Evolutionary conservation across 2,797 vertebrate genomes (phyloP).

Genomic region (Gambelia wislizenii): DNA sequence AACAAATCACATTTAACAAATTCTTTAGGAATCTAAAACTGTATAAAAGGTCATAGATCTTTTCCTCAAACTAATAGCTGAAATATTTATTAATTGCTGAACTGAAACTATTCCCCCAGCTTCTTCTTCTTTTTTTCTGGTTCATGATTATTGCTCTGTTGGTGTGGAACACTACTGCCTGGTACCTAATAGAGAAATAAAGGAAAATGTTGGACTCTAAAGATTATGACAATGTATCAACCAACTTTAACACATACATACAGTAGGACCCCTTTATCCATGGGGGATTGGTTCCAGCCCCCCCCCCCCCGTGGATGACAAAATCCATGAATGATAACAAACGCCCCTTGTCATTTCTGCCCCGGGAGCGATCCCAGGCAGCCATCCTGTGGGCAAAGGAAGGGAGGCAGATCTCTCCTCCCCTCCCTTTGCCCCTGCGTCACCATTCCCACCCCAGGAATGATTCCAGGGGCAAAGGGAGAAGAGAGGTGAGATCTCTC

Average conservation of each 20-base stretch:
- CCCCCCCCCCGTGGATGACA: too few relatives aligned
- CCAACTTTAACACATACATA: background rate
- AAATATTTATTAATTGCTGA: background rate
- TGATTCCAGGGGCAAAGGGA: too few relatives aligned
- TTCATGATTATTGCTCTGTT: constrained; percentile 59
- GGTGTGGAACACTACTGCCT: constrained; percentile 44
- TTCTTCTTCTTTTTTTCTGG: constrained; percentile 80
- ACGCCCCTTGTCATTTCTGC: too few relatives aligned
- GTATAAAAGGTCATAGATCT: constrained; percentile 4
- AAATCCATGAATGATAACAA: too few relatives aligned
- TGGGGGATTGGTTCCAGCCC: too few relatives aligned
- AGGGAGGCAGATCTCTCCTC: too few relatives aligned
- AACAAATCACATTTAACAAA: constrained; percentile 54
- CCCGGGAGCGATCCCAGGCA: too few relatives aligned
- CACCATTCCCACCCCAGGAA: too few relatives aligned
- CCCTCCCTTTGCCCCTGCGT: too few relatives aligned
- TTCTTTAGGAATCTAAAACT: constrained; percentile 57
- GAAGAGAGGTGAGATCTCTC: too few relatives aligned
- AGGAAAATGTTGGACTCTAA: background rate
- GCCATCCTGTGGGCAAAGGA: too few relatives aligned
- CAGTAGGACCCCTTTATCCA: too few relatives aligned
- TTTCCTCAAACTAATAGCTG: background rate
- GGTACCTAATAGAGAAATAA: constrained; percentile 69
- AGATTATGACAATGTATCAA: background rate
- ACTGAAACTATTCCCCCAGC: constrained; percentile 67